Evolutionary conservation across 2,113 vertebrate species (phyloP), one percentile per base, ranked within the genome.

Genomic region (Spizaetus ornatus): DNA sequence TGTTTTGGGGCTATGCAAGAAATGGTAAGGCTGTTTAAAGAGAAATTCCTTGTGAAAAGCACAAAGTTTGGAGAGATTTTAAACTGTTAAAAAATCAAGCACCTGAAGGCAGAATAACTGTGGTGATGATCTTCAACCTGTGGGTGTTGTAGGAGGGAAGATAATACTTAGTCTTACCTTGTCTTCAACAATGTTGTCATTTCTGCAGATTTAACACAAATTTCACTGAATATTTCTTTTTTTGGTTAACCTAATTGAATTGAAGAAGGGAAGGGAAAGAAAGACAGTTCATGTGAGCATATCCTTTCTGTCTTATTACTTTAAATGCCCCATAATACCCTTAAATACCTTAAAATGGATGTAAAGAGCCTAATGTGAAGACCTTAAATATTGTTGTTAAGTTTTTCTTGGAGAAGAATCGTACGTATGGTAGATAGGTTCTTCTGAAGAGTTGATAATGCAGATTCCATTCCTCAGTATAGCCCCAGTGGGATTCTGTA

Each of bases 131-230:
- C 70, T 96, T 86, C 63, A 82, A 17, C 77, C 45, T 84, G 72
- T 94, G 91, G 91, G 72, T 94, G 82, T 92, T 88, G 22, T 84
- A 84, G 65, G 84, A 89, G n/a, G 65, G 55, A 80, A 93, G 53
- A 90, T 65, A 91, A 88, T 91, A 76, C 43, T 66, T 82, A 82
- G 27, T 59, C 34, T 91, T 91, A 53, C 40, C n/a, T 90, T 7
- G 3, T 45, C 43, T 94, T 95, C 16, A 87, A 43, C 14, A 65
- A 20, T 25, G 15, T 85, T 95, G 56, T 84, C n/a, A 34, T 69
- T 79, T 80, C 56, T 94, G 50, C 43, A 59, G 38, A 62, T 93
- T 74, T 88, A 93, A 66, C 56, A 76, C 11, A 45, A 40, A 73
- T 71, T 80, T 42, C 53, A 73, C 48, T 72, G 55, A 61, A 10